phyloP scores from a whole-genome alignment of 2,113 vertebrate genomes.

The Atrichornis clamosus region DNA sequence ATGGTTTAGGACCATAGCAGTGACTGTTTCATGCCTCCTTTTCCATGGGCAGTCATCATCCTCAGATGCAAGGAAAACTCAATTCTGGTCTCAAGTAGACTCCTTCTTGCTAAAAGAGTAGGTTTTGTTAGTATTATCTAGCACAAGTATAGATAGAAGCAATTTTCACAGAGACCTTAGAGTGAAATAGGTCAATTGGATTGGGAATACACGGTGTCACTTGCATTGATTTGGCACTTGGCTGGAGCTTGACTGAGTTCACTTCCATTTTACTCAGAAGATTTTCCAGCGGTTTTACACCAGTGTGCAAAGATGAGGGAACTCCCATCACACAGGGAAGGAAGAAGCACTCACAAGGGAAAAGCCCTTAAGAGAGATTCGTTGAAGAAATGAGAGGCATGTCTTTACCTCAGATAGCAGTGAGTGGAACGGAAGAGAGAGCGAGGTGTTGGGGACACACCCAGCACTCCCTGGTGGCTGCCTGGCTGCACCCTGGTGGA shows the following conservation, averaged over 20 bases:
- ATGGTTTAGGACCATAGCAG: neutral
- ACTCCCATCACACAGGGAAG: neutral
- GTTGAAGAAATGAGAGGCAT: neutral
- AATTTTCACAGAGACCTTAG: neutral
- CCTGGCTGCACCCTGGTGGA: neutral
- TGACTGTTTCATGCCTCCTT: neutral
- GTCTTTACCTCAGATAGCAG: neutral
- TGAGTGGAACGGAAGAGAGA: neutral
- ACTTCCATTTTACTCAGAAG: neutral
- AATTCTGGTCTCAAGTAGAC: neutral
- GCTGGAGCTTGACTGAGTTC: neutral
- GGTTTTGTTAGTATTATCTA: neutral
- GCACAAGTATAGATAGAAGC: neutral
- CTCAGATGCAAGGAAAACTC: neutral
- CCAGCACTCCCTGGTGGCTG: neutral
- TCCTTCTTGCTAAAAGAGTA: neutral
- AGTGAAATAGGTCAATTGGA: neutral
- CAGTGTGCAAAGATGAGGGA: neutral
- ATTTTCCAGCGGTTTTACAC: neutral
- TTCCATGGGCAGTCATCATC: neutral
- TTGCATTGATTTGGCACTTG: neutral
- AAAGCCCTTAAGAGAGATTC: neutral
- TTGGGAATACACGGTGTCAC: rapidly evolving
- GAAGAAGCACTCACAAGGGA: neutral
- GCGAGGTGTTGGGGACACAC: neutral